Conservation (phyloP, 2,888 invertebrate genomes). For the Microctonus aethiopoides region DNA sequence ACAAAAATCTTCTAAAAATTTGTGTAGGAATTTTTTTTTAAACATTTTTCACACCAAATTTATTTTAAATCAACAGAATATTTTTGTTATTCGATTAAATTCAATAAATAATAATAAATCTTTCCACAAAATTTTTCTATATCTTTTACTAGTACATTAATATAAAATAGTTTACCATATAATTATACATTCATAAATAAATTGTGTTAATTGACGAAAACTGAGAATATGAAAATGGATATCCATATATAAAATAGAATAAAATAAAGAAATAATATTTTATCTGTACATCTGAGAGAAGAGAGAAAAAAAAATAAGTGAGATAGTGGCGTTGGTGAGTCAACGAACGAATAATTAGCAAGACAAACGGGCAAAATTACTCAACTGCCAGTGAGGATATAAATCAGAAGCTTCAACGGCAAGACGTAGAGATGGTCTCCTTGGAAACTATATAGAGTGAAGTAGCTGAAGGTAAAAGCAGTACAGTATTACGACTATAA, state of each 20-base stretch:
- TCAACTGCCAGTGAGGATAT: constrained; percentile 52
- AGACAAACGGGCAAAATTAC: constrained; percentile 57
- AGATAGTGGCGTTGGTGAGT: constrained; percentile 27
- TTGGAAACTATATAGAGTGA: constrained; percentile 36
- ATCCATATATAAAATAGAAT: background rate
- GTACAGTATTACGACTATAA: constrained; percentile 22
- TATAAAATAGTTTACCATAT: too few species aligned
- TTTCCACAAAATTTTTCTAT: too few species aligned
- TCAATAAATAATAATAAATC: too few species aligned
- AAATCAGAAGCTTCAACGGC: constrained; percentile 51
- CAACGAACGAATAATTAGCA: constrained; percentile 55
- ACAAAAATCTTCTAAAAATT: too few species aligned
- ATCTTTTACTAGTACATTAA: too few species aligned
- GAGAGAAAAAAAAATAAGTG: background rate
- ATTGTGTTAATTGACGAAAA: constrained; percentile 9
- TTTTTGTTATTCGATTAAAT: too few species aligned
- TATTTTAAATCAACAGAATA: too few species aligned
- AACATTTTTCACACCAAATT: too few species aligned
- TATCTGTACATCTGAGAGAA: constrained; percentile 7
- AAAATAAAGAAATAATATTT: background rate
- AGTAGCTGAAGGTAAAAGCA: constrained; percentile 20
- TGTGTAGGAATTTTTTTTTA: too few species aligned
- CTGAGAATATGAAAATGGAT: constrained; percentile 12
- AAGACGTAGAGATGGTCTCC: constrained; percentile 32
- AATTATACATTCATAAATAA: too few species aligned